A percentile compares a stretch with the other conserved stretches of the same genome.
phyloP scores from a whole-genome alignment of 2,888 invertebrate species.

The Polymixis lichenea region DNA sequence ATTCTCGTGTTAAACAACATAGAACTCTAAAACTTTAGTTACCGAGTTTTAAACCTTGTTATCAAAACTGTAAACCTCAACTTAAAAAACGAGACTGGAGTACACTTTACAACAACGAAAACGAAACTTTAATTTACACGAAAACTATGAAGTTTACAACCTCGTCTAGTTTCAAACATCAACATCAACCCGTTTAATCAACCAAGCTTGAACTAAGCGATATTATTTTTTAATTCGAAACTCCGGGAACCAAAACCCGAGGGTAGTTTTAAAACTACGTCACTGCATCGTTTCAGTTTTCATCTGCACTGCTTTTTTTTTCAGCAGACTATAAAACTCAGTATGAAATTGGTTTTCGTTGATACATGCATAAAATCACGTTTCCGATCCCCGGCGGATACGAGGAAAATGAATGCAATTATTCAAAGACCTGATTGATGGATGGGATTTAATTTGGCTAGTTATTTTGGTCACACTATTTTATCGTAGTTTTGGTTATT shows the following conservation, averaged over 20 bases:
- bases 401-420: conserved; percentile 12
- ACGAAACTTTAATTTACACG: conserved; percentile 1
- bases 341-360: conserved; percentile 31
- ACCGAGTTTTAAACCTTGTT: neutral
- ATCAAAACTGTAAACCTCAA: neutral
- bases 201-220: conserved; percentile 5
- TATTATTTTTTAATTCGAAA: conserved; percentile 34
- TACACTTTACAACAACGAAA: neutral
- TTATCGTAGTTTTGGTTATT: neutral
- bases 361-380: conserved; percentile 21
- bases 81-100: no score
- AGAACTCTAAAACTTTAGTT: neutral
- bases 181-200: conserved; percentile 3
- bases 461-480: neutral
- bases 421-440: conserved; percentile 8
- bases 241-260: neutral
- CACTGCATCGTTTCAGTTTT: conserved; percentile 9
- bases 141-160: conserved; percentile 40
- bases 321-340: conserved; percentile 16
- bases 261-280: conserved; percentile 34
- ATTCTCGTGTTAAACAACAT: neutral
- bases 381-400: conserved; percentile 1
- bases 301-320: conserved; percentile 15
- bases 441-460: neutral
- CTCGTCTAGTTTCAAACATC: conserved; percentile 45